Conservation (phyloP, 2,113 vertebrate genomes). For the Dunckerocampus dactyliophorus region DNA sequence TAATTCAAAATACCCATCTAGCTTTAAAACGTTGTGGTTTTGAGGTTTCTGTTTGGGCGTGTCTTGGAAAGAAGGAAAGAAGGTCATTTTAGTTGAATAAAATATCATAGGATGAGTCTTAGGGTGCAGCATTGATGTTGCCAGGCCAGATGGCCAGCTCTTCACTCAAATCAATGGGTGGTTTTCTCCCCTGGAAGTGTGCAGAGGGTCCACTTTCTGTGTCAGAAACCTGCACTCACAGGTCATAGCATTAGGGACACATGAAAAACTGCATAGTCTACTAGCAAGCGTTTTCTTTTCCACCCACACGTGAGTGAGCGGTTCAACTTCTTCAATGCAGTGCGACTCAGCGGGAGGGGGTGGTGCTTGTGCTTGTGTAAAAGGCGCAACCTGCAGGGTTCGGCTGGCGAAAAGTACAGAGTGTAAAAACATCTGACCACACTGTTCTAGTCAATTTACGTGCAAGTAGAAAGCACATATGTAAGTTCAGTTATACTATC, state of each 20-base stretch:
- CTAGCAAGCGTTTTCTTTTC: constrained; percentile 11
- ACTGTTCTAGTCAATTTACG: too few relatives aligned
- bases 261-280: background rate
- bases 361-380: constrained; percentile 50
- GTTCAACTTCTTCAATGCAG: constrained; percentile 31
- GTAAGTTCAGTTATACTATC: background rate
- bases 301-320: constrained; percentile 26
- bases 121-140: constrained; percentile 12
- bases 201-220: background rate
- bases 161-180: constrained; percentile 8
- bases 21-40: background rate
- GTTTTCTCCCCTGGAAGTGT: background rate
- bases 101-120: constrained; percentile 27
- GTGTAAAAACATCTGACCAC: background rate
- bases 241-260: background rate
- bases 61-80: constrained; percentile 17
- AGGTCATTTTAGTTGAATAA: constrained; percentile 36
- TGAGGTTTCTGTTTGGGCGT: background rate
- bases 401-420: background rate
- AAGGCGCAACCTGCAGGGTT: constrained; percentile 29
- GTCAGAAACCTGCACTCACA: background rate
- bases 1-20: background rate
- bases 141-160: constrained; percentile 37
- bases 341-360: constrained; percentile 37
- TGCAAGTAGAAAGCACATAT: background rate